These are phyloP conservation scores for Antitype chi DNA, from an alignment of 2,888 invertebrate species.

Conservation along the genomic window DNA sequence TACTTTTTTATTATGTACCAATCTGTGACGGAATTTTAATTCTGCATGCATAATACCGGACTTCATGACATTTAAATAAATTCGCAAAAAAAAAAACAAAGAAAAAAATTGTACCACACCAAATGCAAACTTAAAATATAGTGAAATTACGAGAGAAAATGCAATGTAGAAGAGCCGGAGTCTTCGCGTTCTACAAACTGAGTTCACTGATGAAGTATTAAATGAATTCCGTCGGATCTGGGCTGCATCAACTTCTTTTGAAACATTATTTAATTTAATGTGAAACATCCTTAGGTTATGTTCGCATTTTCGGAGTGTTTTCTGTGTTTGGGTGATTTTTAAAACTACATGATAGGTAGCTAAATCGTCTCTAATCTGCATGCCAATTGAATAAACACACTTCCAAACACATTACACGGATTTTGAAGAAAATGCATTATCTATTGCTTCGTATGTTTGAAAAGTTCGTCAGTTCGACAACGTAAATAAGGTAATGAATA, in stretches of 20 bases:
- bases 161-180: slow-evolving; percentile 54
- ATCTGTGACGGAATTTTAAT: too few relatives aligned
- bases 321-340: neutral
- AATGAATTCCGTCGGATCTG: slow-evolving; percentile 63
- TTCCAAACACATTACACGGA: too few relatives aligned
- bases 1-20: too few relatives aligned
- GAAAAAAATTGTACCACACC: slow-evolving; percentile 43
- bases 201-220: slow-evolving; percentile 64
- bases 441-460: too few relatives aligned
- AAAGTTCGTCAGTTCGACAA: too few relatives aligned
- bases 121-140: slow-evolving; percentile 47
- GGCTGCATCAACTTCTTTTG: slow-evolving; percentile 63
- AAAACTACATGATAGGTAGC: too few relatives aligned
- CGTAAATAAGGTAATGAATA: too few relatives aligned
- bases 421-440: too few relatives aligned
- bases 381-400: too few relatives aligned
- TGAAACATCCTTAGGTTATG: slow-evolving; percentile 43
- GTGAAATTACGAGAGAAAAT: slow-evolving; percentile 59
- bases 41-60: too few relatives aligned
- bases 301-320: neutral
- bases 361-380: too few relatives aligned
- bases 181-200: slow-evolving; percentile 60
- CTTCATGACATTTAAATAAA: neutral
- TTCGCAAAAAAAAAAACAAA: neutral
- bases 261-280: slow-evolving; percentile 62